A percentile compares a stretch with the other conserved stretches of the same genome.
phyloP scores from a whole-genome alignment of 1,140 invertebrate genomes.

The Aricia agestis region DNA sequence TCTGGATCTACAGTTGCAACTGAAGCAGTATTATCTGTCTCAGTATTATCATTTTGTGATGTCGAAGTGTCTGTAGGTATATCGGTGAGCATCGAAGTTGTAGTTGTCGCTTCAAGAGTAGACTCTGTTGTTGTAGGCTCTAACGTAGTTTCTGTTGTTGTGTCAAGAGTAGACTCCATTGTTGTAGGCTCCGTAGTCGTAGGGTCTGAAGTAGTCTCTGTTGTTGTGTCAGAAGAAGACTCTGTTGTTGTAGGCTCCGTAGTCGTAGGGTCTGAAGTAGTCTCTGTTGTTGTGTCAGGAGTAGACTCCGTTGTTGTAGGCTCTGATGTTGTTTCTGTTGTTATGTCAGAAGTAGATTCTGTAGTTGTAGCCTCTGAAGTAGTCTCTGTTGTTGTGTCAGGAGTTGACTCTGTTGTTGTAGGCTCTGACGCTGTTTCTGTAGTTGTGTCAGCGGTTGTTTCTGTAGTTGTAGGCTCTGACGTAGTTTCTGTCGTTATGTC shows the following conservation, averaged over 20 bases:
- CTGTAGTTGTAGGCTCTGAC: not conserved
- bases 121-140: not conserved
- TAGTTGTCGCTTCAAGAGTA: not conserved
- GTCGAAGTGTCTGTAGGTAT: not conserved
- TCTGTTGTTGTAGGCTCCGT: not conserved
- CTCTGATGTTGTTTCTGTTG: not conserved
- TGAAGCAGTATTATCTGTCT: not conserved
- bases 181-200: not conserved
- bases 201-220: slow-evolving; percentile 11
- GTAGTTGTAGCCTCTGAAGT: not conserved
- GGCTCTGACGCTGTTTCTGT: not conserved
- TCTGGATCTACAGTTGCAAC: not conserved
- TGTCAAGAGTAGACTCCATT: not conserved
- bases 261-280: no score
- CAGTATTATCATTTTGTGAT: not conserved
- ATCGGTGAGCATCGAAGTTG: not conserved
- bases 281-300: no score
- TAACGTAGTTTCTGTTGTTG: slow-evolving; percentile 2
- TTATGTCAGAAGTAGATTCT: no score
- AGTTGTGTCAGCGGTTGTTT: not conserved
- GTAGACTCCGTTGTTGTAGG: not conserved
- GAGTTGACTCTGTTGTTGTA: slow-evolving; percentile 2
- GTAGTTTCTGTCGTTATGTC: slow-evolving; percentile 6
- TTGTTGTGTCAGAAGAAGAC: not conserved
- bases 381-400: not conserved